A percentile compares a stretch with the other conserved stretches of the same genome.
Conservation (phyloP, 2,797 vertebrate species). For the Sebastes minor region DNA sequence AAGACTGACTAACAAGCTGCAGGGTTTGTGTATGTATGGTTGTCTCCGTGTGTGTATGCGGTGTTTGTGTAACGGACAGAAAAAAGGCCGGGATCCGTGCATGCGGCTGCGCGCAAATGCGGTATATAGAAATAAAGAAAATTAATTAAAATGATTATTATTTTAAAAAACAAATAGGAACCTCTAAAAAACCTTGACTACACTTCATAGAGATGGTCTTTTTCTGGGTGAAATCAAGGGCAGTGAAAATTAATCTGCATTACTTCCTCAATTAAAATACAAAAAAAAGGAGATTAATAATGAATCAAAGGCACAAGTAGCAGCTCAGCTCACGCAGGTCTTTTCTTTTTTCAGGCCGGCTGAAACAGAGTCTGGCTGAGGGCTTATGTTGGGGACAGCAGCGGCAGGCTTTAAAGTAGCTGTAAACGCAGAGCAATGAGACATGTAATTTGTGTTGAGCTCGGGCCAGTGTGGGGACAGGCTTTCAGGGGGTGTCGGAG, state of each 20-base stretch:
- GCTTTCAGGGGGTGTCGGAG: conserved; percentile 76
- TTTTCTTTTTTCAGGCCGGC: conserved; percentile 26
- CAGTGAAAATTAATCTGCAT: conserved; percentile 62
- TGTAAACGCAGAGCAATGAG: conserved; percentile 81
- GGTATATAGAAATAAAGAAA: not conserved
- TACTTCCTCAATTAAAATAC: conserved; percentile 71
- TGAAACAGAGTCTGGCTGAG: conserved; percentile 61
- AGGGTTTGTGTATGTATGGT: conserved; percentile 55
- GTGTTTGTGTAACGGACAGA: not conserved
- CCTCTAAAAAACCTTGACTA: conserved; percentile 18
- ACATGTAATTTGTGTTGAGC: conserved; percentile 81
- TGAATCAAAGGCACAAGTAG: conserved; percentile 69
- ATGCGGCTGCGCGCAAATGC: not conserved
- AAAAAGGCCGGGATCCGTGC: not conserved
- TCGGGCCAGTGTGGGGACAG: conserved; percentile 75
- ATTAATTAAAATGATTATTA: conserved; percentile 15
- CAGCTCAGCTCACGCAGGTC: conserved; percentile 46
- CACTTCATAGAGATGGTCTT: conserved; percentile 34
- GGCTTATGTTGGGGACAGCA: conserved; percentile 64
- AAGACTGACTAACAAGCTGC: conserved; percentile 76
- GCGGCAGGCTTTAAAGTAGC: conserved; percentile 74
- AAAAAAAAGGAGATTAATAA: conserved; percentile 63
- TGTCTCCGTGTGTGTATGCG: not conserved
- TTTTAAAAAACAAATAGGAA: conserved; percentile 5
- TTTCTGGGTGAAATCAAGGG: conserved; percentile 68